These are phyloP conservation scores for Achroia grisella DNA, from an alignment of 1,140 invertebrate genomes.

Conservation along the genomic window DNA sequence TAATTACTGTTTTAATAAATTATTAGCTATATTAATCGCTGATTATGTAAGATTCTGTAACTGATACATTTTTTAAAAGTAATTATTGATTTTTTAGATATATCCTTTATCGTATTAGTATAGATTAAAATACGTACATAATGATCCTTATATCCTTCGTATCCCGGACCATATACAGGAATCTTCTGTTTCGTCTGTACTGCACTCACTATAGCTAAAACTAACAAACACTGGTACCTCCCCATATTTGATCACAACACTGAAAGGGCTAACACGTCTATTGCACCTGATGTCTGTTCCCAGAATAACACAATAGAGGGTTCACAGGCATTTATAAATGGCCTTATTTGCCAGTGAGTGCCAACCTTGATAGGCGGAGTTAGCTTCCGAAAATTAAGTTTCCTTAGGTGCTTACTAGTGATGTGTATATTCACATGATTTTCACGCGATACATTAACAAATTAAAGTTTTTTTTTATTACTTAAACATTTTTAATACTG, in stretches of 20 bases:
- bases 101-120: too few species aligned
- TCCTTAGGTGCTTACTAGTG: conserved; percentile 21
- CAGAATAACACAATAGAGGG: conserved; percentile 51
- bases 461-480: too few species aligned
- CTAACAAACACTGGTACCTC: conserved; percentile 31
- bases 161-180: conserved; percentile 24
- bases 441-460: too few species aligned
- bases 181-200: conserved; percentile 31
- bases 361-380: conserved; percentile 41
- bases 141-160: conserved; percentile 33
- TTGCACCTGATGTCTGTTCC: conserved; percentile 25
- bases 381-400: conserved; percentile 53
- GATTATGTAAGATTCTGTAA: too few species aligned
- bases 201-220: conserved; percentile 26
- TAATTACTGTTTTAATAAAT: too few species aligned
- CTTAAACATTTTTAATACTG: too few species aligned
- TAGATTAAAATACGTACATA: conserved; percentile 41
- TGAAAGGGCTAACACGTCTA: conserved; percentile 1
- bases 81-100: too few species aligned
- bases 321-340: conserved; percentile 59
- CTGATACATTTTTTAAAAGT: too few species aligned
- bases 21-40: too few species aligned
- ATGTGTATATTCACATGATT: too few species aligned
- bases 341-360: conserved; percentile 40
- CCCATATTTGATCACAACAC: neutral